Base-by-base conservation (phyloP, 2,888 invertebrate genomes). In the Malthinus flaveolus region DNA sequence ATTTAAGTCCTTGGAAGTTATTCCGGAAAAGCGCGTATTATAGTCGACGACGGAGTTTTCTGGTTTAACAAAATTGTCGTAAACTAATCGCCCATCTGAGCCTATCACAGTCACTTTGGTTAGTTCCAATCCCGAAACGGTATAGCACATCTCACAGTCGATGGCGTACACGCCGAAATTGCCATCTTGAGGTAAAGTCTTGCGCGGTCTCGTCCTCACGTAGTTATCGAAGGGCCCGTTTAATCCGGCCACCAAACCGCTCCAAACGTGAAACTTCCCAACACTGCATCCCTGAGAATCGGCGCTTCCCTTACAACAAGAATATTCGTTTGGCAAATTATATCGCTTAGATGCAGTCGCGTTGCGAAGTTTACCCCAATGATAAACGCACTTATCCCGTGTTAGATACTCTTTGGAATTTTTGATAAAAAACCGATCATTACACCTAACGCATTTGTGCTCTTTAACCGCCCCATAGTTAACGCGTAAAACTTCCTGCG, bases 81-180 rank as follows among this genome's bases (percentile, higher is more conserved):
- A 93, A 9, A 95, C 89, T 31, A 89, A 78, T 44, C 85, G 82
- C 3, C 91, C 89, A 71, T 91, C 87, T 32, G 86, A 79, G 33
- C 84, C 84, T 52, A 97, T 87, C 51, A 97, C 86, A 6, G 95
- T 93, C 31, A 97, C 87, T 76, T 94, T 89, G 12, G 93, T 90
- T 52, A 96, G 79, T 77, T 97, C 97, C 46, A 92, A 80, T 1
- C 97, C 97, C 12, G 83, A 82, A 0, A 87, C 87, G 3, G 97
- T 97, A 76, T 90, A 97, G 68, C 93, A 93, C 97, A 97, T 98
- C 81, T 99, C 98, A 76, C 97, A 96, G 79, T 99, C 99, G 15
- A 98, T 75, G 1, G 94, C 92, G 77, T 88, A 95, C 1, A 92
- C 86, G 0, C 81, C 80, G 56, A 76, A 78, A 59, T 79, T 75